Evolutionary conservation across 2,797 vertebrate genomes (phyloP).

Genomic region (Craterocephalus amniculus): DNA sequence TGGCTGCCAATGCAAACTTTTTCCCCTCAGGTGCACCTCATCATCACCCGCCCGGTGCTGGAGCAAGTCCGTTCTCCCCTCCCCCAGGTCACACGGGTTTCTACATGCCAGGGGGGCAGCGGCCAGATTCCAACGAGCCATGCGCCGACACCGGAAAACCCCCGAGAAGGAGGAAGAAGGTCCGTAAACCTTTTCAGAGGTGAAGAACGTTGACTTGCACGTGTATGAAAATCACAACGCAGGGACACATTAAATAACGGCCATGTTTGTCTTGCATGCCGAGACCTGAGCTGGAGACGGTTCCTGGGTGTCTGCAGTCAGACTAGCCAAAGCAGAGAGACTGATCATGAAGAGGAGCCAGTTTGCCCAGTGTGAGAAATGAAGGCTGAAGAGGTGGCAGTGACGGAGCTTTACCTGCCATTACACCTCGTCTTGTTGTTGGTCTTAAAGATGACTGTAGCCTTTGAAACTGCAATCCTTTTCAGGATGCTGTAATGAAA

Average conservation of each 20-base stretch:
- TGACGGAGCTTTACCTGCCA: constrained; percentile 68
- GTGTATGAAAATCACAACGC: constrained; percentile 53
- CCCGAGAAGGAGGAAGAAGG: constrained; percentile 87
- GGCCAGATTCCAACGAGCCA: constrained; percentile 76
- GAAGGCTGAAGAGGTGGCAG: constrained; percentile 52
- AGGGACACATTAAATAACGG: constrained; percentile 62
- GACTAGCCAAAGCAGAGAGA: constrained; percentile 50
- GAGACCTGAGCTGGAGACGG: constrained; percentile 56
- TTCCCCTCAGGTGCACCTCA: constrained; percentile 75
- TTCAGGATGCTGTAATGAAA: constrained; percentile 61
- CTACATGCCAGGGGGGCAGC: constrained; percentile 71
- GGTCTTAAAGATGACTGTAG: constrained; percentile 68
- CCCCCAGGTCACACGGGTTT: constrained; percentile 75
- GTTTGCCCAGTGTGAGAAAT: constrained; percentile 51
- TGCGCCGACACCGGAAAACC: constrained; percentile 80
- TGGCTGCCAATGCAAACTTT: constrained; percentile 87
- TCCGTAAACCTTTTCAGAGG: constrained; percentile 92
- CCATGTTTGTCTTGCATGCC: constrained; percentile 69
- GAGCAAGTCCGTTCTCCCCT: constrained; percentile 77
- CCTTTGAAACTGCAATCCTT: constrained; percentile 66
- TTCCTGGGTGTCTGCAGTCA: constrained; percentile 40
- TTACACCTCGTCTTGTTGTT: constrained; percentile 55
- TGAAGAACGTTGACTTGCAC: constrained; percentile 74
- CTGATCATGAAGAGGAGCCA: constrained; percentile 42
- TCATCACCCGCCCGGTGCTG: constrained; percentile 66